Evolutionary conservation across 1,140 invertebrate species (phyloP), one percentile per base, ranked within the genome.

Genomic region (Bombus breviceps): DNA sequence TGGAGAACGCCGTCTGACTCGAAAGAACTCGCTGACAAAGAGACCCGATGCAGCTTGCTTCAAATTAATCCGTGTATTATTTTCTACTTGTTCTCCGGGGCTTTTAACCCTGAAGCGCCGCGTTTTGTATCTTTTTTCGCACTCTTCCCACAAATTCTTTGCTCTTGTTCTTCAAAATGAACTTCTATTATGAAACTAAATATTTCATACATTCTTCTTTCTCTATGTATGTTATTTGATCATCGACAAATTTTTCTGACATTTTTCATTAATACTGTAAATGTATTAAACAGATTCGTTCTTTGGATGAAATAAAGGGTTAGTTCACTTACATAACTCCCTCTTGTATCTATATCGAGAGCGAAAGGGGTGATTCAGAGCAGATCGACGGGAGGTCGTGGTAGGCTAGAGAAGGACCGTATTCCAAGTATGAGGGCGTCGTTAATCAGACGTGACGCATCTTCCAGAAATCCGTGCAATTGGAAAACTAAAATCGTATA

Each of bases 401-500:
- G 25, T 25, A n/a, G 10, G 18, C 34, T 32, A 37, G 43, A 37
- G 34, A 43, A 83, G 62, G 64, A 41, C 9, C 25, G 81, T 79
- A 69, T 85, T 85, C 83, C 76, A 53, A 80, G 83, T 85, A 85
- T 64, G 83, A 85, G 76, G 43, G 34, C 66, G 79, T 85, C 83
- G 83, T 85, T 85, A 85, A 78, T 79, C 68, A 71, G 22, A 25
- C 41, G 68, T 85, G 83, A 85, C 83, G 83, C 83, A 85, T 85
- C 83, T 85, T 80, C 83, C 68, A 85, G 76, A 80, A 77, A 80
- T 85, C 64, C 73, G 76, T 72, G 83, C 83, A 72, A 80, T 85
- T 71, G 57, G 83, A 85, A 85, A 80, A 80, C 83, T 78, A 85
- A 85, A 85, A 85, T 85, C 53, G 83, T 78, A n/a, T 72, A 59